These are phyloP conservation scores for Argyresthia goedartella DNA, from an alignment of 2,888 invertebrate species.

Conservation along the genomic window DNA sequence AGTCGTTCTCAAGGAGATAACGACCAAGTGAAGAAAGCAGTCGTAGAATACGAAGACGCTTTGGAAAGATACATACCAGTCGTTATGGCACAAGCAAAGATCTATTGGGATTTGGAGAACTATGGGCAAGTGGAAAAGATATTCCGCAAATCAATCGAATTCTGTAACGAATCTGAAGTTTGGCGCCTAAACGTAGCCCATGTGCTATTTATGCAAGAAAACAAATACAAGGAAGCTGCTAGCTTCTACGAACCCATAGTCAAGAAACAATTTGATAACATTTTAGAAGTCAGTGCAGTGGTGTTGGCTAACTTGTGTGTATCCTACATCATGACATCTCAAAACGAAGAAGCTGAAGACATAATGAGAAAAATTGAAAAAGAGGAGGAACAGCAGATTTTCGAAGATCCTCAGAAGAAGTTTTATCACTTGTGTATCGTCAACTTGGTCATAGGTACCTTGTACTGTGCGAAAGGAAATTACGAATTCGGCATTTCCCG, in stretches of 20 bases:
- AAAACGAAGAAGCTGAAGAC: conserved; percentile 98
- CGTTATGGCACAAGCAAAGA: conserved; percentile 99
- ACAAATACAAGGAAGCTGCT: conserved; percentile 97
- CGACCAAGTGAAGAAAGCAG: conserved; percentile 88
- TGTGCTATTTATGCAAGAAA: conserved; percentile 99
- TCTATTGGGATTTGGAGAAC: conserved; percentile 97
- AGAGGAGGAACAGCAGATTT: conserved; percentile 93
- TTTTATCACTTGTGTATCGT: conserved; percentile 97
- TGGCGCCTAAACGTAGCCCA: conserved; percentile 99
- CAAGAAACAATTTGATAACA: conserved; percentile 93
- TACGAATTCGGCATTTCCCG: conserved; percentile 98
- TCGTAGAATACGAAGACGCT: conserved; percentile 92
- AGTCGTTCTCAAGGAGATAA: conserved; percentile 91
- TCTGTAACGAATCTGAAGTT: conserved; percentile 96
- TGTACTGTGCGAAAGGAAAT: conserved; percentile 98
- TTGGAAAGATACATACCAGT: conserved; percentile 95
- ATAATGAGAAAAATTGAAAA: conserved; percentile 98
- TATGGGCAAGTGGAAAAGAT: conserved; percentile 97
- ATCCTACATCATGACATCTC: conserved; percentile 98
- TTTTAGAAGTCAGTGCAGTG: conserved; percentile 96
- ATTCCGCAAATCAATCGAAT: conserved; percentile 96
- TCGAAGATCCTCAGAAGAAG: conserved; percentile 94
- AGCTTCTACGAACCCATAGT: conserved; percentile 99
- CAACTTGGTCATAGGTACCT: conserved; percentile 97
- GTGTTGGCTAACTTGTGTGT: conserved; percentile 98